A percentile compares a stretch with the other conserved stretches of the same genome.
phyloP scores from a whole-genome alignment of 2,888 invertebrate species.

The Epistrophe grossulariae region DNA sequence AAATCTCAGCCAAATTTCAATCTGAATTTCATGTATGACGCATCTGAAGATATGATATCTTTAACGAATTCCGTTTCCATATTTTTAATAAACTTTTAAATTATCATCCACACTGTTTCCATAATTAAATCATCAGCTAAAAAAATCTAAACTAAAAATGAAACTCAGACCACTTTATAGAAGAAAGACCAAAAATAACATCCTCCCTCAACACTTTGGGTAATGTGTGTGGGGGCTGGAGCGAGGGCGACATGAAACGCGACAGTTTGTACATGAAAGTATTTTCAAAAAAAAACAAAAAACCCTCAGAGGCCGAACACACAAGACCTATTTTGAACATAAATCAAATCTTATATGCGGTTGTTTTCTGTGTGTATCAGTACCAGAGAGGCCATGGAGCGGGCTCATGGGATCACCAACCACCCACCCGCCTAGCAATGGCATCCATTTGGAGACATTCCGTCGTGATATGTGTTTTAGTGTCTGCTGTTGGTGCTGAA shows the following conservation, averaged over 20 bases:
- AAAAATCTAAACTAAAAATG: conserved; percentile 34
- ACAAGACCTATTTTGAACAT: conserved; percentile 66
- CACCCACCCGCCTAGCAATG: conserved; percentile 18
- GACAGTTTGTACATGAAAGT: conserved; percentile 72
- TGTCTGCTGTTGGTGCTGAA: conserved; percentile 31
- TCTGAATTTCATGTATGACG: not conserved
- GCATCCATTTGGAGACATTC: conserved; percentile 59
- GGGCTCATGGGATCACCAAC: conserved; percentile 39
- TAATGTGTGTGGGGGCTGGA: conserved; percentile 11
- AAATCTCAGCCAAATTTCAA: not conserved
- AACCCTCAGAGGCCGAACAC: conserved; percentile 47
- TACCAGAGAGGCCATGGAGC: conserved; percentile 44
- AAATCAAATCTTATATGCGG: conserved; percentile 64
- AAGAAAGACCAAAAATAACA: conserved; percentile 60
- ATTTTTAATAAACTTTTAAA: conserved; percentile 48
- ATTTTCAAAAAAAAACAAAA: conserved; percentile 33
- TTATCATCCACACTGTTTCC: conserved; percentile 52
- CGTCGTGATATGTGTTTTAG: conserved; percentile 48
- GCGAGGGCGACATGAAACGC: conserved; percentile 42
- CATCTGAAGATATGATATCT: not conserved
- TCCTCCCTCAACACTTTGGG: conserved; percentile 8
- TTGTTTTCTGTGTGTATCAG: conserved; percentile 40
- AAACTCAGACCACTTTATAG: conserved; percentile 31
- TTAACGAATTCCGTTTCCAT: conserved; percentile 17
- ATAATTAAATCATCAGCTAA: conserved; percentile 70